Percentiles rank a stretch among this genome's conserved stretches.
Conservation (phyloP, 2,113 vertebrate genomes). For the Psittacula cyanocephala region DNA sequence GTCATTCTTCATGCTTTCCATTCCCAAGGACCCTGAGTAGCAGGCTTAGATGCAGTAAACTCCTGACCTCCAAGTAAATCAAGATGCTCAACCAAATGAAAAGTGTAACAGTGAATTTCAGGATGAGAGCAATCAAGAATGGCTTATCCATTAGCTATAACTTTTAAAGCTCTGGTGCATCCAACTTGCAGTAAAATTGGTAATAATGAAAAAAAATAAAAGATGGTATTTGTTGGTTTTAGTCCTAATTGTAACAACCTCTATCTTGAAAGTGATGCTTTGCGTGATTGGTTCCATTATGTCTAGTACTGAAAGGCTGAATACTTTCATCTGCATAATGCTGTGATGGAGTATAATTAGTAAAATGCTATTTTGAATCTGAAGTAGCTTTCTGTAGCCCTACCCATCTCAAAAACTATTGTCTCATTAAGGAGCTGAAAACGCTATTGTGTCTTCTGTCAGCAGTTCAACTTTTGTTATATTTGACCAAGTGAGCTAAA, state of each 20-base stretch:
- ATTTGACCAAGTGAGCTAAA: background rate
- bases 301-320: background rate
- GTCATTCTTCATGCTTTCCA: background rate
- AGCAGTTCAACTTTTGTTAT: background rate
- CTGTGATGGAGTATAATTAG: slow-evolving; percentile 32
- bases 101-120: background rate
- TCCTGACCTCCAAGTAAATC: background rate
- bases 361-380: slow-evolving; percentile 32
- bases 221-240: background rate
- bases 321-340: slow-evolving; percentile 48
- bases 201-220: background rate
- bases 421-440: background rate
- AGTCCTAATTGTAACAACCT: background rate
- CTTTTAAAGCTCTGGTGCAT: background rate
- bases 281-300: slow-evolving; percentile 51
- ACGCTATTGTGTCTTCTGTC: background rate
- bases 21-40: background rate
- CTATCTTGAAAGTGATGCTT: slow-evolving; percentile 14
- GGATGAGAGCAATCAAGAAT: background rate
- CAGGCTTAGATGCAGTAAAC: background rate
- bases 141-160: background rate
- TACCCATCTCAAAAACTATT: background rate
- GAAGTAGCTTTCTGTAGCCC: slow-evolving; percentile 7
- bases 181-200: background rate
- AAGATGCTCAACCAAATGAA: background rate